phyloP scores from a whole-genome alignment of 2,113 vertebrate species.

The Myxocyprinus asiaticus region DNA sequence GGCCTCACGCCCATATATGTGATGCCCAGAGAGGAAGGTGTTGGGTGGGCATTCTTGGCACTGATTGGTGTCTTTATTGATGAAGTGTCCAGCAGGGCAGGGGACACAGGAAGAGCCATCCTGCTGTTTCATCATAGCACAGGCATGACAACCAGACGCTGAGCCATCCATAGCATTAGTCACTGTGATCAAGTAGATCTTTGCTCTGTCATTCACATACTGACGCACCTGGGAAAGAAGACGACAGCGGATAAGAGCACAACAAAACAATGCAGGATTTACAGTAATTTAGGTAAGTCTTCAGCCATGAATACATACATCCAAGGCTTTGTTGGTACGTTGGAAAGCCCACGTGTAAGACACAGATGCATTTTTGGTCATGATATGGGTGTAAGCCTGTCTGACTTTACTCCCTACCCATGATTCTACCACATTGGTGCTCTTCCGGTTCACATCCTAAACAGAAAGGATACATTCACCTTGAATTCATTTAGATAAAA shows the following conservation, averaged over 20 bases:
- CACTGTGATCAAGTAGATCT: slow-evolving; percentile 90
- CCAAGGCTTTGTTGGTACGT: slow-evolving; percentile 88
- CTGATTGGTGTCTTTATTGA: slow-evolving; percentile 83
- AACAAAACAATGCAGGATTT: background rate
- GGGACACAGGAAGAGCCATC: slow-evolving; percentile 88
- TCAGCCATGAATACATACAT: slow-evolving; percentile 77
- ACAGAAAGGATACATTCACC: background rate
- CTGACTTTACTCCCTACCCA: slow-evolving; percentile 90
- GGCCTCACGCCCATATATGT: slow-evolving; percentile 82
- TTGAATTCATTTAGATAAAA: too few species aligned
- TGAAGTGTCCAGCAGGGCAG: slow-evolving; percentile 91
- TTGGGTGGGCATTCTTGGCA: slow-evolving; percentile 87
- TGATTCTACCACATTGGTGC: slow-evolving; percentile 92
- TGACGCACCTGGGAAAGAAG: slow-evolving; percentile 79
- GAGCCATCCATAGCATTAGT: slow-evolving; percentile 89
- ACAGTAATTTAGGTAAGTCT: background rate
- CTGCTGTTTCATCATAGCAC: slow-evolving; percentile 83
- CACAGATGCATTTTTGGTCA: slow-evolving; percentile 91
- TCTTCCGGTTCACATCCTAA: slow-evolving; percentile 93
- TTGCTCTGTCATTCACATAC: slow-evolving; percentile 85
- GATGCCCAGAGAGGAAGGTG: slow-evolving; percentile 86
- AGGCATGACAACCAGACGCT: slow-evolving; percentile 85
- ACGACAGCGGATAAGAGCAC: background rate
- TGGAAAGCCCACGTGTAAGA: slow-evolving; percentile 98
- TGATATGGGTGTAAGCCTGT: slow-evolving; percentile 88